Evolutionary conservation across 2,113 vertebrate genomes (phyloP).

Genomic region (Chloebia gouldiae): DNA sequence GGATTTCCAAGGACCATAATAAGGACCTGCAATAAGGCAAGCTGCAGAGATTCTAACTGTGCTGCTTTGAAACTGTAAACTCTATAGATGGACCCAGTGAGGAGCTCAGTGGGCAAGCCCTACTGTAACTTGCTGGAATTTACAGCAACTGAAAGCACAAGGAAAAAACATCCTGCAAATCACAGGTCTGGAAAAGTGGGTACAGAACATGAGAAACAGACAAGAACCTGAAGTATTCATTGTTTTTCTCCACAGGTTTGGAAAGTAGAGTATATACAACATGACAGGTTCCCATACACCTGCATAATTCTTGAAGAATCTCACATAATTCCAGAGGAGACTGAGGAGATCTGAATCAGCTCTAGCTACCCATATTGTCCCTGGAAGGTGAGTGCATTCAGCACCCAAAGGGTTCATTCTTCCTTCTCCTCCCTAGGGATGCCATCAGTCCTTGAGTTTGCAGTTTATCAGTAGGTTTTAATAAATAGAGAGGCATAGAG

Average conservation of each 20-base stretch:
- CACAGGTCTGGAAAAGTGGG: not conserved
- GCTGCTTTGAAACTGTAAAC: not conserved
- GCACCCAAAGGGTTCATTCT: not conserved
- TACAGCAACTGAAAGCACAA: not conserved
- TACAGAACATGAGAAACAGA: not conserved
- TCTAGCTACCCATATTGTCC: not conserved
- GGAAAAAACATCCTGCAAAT: not conserved
- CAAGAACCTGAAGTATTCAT: not conserved
- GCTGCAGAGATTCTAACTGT: fast-evolving
- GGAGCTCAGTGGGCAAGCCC: not conserved
- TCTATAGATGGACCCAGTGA: not conserved
- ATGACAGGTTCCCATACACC: not conserved
- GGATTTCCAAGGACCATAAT: not conserved
- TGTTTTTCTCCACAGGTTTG: not conserved
- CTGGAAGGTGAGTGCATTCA: not conserved
- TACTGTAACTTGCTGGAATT: not conserved
- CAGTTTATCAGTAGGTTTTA: not conserved
- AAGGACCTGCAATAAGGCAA: not conserved
- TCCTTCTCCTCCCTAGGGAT: not conserved
- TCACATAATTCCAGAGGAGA: not conserved
- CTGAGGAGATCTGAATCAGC: not conserved
- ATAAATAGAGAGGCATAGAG: not conserved
- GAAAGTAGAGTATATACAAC: not conserved
- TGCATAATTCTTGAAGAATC: not conserved
- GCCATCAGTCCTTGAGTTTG: not conserved